Evolutionary conservation across 2,113 vertebrate species (phyloP).

Genomic region (Nanorana parkeri): DNA sequence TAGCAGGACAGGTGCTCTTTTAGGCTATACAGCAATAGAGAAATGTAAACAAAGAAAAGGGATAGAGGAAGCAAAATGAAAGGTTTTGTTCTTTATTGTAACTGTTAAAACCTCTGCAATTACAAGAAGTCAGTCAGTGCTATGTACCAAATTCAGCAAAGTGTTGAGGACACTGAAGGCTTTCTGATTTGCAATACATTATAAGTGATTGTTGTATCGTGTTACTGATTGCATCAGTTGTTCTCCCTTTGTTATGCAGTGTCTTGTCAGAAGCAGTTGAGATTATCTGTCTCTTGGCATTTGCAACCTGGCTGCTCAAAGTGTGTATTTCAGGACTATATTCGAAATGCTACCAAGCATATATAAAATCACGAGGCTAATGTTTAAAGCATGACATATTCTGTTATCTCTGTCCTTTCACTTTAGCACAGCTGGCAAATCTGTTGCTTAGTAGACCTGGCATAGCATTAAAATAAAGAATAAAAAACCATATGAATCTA

Average conservation of each 20-base stretch:
- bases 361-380: conserved; percentile 38
- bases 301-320: conserved; percentile 16
- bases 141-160: neutral
- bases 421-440: neutral
- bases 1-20: too few species aligned
- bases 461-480: neutral
- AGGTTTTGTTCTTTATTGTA: neutral
- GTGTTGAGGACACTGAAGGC: conserved; percentile 18
- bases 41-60: too few species aligned
- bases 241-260: conserved; percentile 20
- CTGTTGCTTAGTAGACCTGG: neutral
- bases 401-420: conserved; percentile 18
- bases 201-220: neutral
- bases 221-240: conserved; percentile 11
- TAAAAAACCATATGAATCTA: neutral
- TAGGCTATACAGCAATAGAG: too few species aligned
- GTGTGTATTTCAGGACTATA: conserved; percentile 18
- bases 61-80: too few species aligned
- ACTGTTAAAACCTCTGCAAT: neutral
- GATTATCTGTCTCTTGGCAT: conserved; percentile 52
- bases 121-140: too few species aligned
- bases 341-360: conserved; percentile 47
- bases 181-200: conserved; percentile 29
- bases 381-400: conserved; percentile 47
- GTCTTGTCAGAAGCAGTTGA: conserved; percentile 48